Evolutionary conservation across 2,888 invertebrate species (phyloP), one percentile per base, ranked within the genome.

Genomic region (Drosophila mulleri): DNA sequence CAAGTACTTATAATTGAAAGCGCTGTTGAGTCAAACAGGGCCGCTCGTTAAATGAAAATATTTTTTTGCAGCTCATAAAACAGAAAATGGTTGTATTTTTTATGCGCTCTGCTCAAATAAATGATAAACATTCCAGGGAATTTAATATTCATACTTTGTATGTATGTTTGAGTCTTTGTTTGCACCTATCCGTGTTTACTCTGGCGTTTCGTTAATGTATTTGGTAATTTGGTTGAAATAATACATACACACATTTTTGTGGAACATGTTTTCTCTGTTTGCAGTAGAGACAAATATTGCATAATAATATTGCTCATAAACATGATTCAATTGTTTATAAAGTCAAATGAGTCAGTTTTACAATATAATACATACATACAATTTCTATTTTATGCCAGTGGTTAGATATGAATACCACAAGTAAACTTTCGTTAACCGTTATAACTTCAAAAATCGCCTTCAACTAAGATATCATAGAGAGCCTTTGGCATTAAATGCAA

Each of bases 31-130:
- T 20, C 11, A 12, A 45, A 23, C 23, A 5, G 7, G 9, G 41
- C 53, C 23, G 50, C 44, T 35, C 35, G 41, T 29, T 6, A 35
- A 54, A 35, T 20, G 26, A 5, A 41, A 26, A 63, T 67, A 39
- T 26, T 48, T 44, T 23, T 57, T 47, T 37, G 26, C 61, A 78
- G 78, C 58, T 52, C 74, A 66, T 62, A 78, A 75, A 72, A 78
- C 56, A 29, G 29, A 35, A 42, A 53, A 23, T 53, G 29, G 26
- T 39, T 58, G 12, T 29, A 11, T 48, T 16, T 16, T 63, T 37
- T 63, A 72, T 57, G 41, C 8, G 42, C 11, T 4, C 7, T 2
- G 35, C 26, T 9, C 59, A 59, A 37, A 53, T 35, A 56, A 57
- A 62, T 44, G 35, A 12, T 42, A 67, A 74, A 52, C 45, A 59